A percentile compares a stretch with the other conserved stretches of the same genome.
Evolutionary conservation across 2,888 invertebrate genomes (phyloP).

Genomic region (Saturnia pavonia): DNA sequence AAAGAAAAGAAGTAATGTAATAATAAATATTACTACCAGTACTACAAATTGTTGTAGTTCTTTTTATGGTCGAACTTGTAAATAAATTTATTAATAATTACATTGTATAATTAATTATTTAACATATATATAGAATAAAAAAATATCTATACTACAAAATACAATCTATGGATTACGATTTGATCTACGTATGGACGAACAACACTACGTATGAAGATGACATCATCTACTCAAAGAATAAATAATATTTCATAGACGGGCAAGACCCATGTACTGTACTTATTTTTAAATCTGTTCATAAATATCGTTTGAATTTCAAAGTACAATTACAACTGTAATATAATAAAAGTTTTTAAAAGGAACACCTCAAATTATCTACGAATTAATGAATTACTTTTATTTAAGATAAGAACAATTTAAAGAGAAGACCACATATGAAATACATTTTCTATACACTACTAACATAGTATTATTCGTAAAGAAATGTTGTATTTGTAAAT

Average conservation of each 20-base stretch:
- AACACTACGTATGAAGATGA: constrained; percentile 36
- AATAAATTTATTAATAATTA: no score
- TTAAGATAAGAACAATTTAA: no score
- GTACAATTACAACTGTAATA: neutral
- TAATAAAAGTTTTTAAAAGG: neutral
- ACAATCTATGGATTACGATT: neutral
- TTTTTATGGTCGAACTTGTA: no score
- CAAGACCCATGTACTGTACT: neutral
- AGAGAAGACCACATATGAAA: neutral
- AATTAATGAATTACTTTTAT: no score
- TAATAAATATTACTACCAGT: no score
- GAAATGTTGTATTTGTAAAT: neutral
- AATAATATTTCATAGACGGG: neutral
- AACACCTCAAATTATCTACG: neutral
- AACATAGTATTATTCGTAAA: neutral
- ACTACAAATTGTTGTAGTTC: no score
- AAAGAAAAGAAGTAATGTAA: no score
- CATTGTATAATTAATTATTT: no score
- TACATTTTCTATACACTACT: no score
- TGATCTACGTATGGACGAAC: constrained; percentile 20
- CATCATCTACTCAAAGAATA: constrained; percentile 44
- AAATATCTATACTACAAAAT: neutral
- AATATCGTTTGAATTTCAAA: neutral
- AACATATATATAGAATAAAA: no score
- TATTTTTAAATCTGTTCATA: neutral